Conservation (phyloP, 1,140 invertebrate genomes). For the Scaptomyza hsui region DNA sequence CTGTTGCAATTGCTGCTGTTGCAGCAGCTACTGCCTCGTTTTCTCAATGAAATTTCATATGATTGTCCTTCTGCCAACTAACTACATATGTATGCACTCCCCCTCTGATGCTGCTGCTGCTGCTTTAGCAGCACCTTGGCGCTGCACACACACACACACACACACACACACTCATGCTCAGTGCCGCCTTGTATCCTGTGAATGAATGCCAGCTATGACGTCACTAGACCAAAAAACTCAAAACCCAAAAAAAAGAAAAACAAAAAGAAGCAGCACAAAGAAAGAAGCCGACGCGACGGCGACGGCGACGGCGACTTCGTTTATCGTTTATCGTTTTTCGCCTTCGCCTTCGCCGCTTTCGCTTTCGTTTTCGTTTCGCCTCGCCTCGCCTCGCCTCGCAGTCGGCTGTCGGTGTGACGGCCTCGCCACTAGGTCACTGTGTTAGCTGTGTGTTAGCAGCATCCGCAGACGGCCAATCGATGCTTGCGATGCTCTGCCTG, state of each 20-base stretch:
- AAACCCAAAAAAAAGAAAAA: not conserved
- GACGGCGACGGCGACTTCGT: not conserved
- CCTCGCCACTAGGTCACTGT: conserved; percentile 81
- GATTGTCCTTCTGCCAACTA: conserved; percentile 46
- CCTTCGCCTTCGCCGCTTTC: conserved; percentile 45
- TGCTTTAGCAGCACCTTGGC: conserved; percentile 39
- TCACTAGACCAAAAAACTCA: conserved; percentile 43
- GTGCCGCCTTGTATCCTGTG: conserved; percentile 71
- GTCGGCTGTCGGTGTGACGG: conserved; percentile 1
- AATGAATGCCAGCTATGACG: conserved; percentile 83
- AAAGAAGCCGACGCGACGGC: not conserved
- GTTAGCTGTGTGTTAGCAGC: conserved; percentile 83
- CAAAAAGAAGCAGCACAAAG: not conserved
- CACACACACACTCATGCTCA: conserved; percentile 5
- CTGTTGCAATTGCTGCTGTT: not conserved
- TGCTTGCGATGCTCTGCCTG: not conserved
- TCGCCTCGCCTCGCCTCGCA: conserved; percentile 32
- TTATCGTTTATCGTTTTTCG: conserved; percentile 47
- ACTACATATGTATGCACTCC: too few relatives aligned
- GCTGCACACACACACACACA: conserved; percentile 16
- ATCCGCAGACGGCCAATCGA: conserved; percentile 40
- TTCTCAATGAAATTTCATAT: conserved; percentile 73
- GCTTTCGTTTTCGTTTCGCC: conserved; percentile 11
- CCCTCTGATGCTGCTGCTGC: conserved; percentile 5
- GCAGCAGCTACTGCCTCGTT: conserved; percentile 30